Evolutionary conservation across 2,888 invertebrate genomes (phyloP).

Genomic region (Monochamus alternatus): DNA sequence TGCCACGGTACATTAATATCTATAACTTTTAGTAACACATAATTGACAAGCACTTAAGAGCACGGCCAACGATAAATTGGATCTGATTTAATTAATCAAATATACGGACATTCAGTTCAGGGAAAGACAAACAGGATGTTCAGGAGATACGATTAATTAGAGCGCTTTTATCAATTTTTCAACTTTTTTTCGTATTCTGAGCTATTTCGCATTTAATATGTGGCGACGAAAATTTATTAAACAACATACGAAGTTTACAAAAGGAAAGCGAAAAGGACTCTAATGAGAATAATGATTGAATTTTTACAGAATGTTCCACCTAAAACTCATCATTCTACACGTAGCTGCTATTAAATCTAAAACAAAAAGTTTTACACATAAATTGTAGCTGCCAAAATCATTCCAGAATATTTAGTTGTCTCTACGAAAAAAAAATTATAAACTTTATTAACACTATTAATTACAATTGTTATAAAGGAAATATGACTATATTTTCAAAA

Average conservation of each 20-base stretch:
- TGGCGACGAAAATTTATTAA: conserved; percentile 7
- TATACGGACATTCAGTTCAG: conserved; percentile 13
- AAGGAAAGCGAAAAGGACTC: not conserved
- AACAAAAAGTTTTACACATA: too few species aligned
- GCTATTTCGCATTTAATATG: conserved; percentile 20
- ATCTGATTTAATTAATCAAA: conserved; percentile 48
- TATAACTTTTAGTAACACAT: conserved; percentile 56
- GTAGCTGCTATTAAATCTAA: too few species aligned
- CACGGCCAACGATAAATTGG: conserved; percentile 58
- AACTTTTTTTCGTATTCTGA: conserved; percentile 15
- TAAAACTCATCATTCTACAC: too few species aligned
- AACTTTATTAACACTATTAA: too few species aligned
- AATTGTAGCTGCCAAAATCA: conserved; percentile 7
- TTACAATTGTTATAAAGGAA: too few species aligned
- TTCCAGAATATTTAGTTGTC: conserved; percentile 28
- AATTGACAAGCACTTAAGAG: conserved; percentile 60
- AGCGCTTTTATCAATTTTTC: conserved; percentile 37
- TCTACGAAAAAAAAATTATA: not conserved
- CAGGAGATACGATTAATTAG: conserved; percentile 48
- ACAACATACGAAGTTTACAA: conserved; percentile 12
- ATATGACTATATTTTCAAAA: too few species aligned
- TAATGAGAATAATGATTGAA: too few species aligned
- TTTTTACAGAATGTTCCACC: too few species aligned
- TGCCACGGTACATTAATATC: conserved; percentile 58
- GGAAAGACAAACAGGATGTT: conserved; percentile 27